Evolutionary conservation across 2,888 invertebrate genomes (phyloP), one percentile per base, ranked within the genome.

Genomic region (Leptinotarsa tumamoca): DNA sequence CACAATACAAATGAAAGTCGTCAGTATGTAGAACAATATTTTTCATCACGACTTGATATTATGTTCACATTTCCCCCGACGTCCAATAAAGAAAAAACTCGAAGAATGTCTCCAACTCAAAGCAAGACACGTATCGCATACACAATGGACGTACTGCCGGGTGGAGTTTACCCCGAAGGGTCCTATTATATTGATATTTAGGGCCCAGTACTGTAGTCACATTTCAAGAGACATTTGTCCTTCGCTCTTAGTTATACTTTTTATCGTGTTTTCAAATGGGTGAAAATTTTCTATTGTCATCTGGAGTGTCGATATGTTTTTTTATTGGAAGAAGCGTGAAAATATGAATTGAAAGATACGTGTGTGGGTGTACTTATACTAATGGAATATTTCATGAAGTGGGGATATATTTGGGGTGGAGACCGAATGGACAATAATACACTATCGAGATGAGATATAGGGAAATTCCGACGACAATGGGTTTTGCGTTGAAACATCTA

Each of bases 161-260:
- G 72, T 56, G 33, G 54, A 7, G 43, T 18, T 4, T 51, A 17
- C 51, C 67, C 52, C 67, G 27, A 72, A 72, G 67, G 72, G 72
- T 67, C 72, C 67, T 52, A 72, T 72, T 67, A 67, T 33, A 72
- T 72, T 66, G 72, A 72, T 72, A 72, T 72, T 72, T 72, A 67
- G 49, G 72, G 56, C 67, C 56, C 43, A n/a, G 33, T 43, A 5
- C 33, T 68, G 68, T 68, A 52, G n/a, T 68, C 68, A 68, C 72
- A 56, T 72, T 72, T 56, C 67, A n/a, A 43, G 21, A 7, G 27
- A 5, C 43, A 18, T 54, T 69, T 69, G 54, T 69, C 56, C 61
- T 70, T 51, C 23, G 43, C 58, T 23, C 49, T 70, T 61, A 43
- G 61, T 23, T 23, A 61, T 18, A 58, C 61, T 49, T 70, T 70